Percentiles rank a stretch among this genome's conserved stretches.
These are phyloP conservation scores for Myiothlypis coronata DNA, from an alignment of 2,797 vertebrate species.

Conservation along the genomic window DNA sequence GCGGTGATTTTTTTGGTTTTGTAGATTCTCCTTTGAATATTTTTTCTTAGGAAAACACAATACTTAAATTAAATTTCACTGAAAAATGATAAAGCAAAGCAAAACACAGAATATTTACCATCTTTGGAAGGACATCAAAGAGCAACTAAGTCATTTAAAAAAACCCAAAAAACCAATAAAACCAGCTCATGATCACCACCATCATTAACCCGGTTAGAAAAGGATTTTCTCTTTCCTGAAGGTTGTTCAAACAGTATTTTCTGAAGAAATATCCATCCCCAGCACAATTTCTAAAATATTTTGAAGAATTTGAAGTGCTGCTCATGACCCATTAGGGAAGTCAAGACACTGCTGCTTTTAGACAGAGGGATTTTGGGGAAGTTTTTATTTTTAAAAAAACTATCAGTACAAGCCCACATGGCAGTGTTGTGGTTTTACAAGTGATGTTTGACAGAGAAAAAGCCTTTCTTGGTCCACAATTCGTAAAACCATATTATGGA, in stretches of 20 bases:
- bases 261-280: fast-evolving
- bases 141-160: fast-evolving
- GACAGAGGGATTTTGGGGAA: not conserved
- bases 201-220: not conserved
- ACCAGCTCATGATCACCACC: fast-evolving
- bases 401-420: not conserved
- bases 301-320: not conserved
- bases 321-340: fast-evolving
- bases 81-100: not conserved
- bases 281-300: not conserved
- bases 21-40: not conserved
- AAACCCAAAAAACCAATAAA: too few species aligned
- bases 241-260: not conserved
- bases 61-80: not conserved
- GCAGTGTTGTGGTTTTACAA: not conserved
- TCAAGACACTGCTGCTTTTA: fast-evolving
- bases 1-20: not conserved
- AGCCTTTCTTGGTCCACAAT: not conserved
- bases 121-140: not conserved
- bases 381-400: not conserved
- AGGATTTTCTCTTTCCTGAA: not conserved
- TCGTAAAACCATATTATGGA: not conserved
- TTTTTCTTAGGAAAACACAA: not conserved
- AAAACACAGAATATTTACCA: not conserved
- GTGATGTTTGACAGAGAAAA: not conserved